Base-by-base conservation (phyloP, 2,888 invertebrate species). In the Atherix ibis region DNA sequence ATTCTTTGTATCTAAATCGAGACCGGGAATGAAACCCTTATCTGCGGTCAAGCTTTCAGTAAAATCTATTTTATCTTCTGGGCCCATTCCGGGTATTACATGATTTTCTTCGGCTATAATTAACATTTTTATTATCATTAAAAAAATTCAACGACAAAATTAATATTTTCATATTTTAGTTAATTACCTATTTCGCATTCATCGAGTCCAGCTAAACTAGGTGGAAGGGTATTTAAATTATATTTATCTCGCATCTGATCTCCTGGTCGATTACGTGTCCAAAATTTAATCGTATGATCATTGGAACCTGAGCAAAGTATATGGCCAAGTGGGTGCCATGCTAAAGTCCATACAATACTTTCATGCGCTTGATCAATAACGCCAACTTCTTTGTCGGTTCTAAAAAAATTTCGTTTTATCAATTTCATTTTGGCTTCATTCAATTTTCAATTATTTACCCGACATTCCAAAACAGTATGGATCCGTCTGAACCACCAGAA, bases 221-320 rank as follows among this genome's bases (percentile, higher is more conserved):
- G 79, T 14, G 91, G 88, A 38, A 91, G 63, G 10, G 85, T 89
- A 54, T 94, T 94, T 41, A 94, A 67, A 61, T 94, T 92, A 60
- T 95, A 97, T 63, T 94, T 92, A 58, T 98, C 98, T 53, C 94
- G 75, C 89, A 97, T 95, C 37, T 81, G 72, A 65, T 99, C 98
- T 14, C 98, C 98, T 1, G 98, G 98, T 31, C 97, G 73, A 63
- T 98, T 98, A 42, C 98, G 68, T 2, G 98, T 95, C 98, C 98
- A 99, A 65, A 99, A 99, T 64, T 98, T 98, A 16, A 80, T 85
- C 17, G 95, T 91, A 52, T 98, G 97, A 63, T 99, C 98, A 64
- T 99, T 99, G n/a, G 97, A 97, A 0, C 97, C 98, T 3, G 97
- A 94, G 52, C 94, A 95, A 19, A 99, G 67, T 48, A 99, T 97